A percentile compares a stretch with the other conserved stretches of the same genome.
These are phyloP conservation scores for Entomobrya proxima DNA, from an alignment of 2,888 invertebrate genomes.

Conservation along the genomic window DNA sequence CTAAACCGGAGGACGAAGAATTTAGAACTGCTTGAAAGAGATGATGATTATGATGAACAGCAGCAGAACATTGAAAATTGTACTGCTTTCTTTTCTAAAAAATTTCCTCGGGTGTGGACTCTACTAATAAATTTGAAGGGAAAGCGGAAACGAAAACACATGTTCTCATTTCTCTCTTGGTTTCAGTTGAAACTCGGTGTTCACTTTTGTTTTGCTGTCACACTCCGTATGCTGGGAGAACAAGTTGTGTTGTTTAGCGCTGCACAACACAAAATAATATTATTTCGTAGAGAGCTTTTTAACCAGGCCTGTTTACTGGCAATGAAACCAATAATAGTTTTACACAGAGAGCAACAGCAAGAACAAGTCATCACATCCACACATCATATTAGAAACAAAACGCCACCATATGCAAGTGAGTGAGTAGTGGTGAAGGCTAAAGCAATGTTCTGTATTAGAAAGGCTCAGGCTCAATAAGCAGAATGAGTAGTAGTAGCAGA, in stretches of 20 bases:
- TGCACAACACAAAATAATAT: no score
- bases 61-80: constrained; percentile 4
- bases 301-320: no score
- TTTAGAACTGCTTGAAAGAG: not conserved
- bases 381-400: no score
- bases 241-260: not conserved
- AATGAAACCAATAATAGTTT: not conserved
- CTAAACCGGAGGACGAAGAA: not conserved
- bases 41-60: not conserved
- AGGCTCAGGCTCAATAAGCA: not conserved
- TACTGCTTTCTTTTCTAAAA: not conserved
- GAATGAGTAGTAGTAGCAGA: not conserved
- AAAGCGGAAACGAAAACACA: not conserved
- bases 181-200: not conserved
- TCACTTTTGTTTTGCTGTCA: not conserved
- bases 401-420: constrained; percentile 15
- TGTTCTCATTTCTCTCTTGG: not conserved
- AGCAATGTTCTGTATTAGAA: not conserved
- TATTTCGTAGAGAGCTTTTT: no score
- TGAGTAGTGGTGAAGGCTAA: not conserved
- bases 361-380: not conserved
- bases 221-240: no score
- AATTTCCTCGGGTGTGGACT: not conserved
- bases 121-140: not conserved
- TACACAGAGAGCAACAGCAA: not conserved